phyloP scores from a whole-genome alignment of 2,113 vertebrate genomes.

The Pleuronectes platessa region DNA sequence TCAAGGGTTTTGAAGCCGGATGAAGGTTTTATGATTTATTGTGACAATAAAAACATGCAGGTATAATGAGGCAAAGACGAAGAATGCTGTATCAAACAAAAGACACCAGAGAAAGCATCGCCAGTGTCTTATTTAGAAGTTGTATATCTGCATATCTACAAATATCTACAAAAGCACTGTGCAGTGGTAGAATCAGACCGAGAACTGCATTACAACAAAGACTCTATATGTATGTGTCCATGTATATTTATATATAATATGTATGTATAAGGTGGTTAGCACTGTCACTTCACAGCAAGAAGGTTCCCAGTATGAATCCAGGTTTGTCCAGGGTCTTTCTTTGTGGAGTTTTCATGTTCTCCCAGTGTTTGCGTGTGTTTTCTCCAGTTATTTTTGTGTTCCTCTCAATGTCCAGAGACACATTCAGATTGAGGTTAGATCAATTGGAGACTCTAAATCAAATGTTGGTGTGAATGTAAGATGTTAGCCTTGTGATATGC shows the following conservation, averaged over 20 bases:
- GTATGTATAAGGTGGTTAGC: too few relatives aligned
- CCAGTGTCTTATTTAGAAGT: neutral
- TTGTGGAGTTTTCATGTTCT: too few relatives aligned
- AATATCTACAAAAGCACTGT: constrained; percentile 6
- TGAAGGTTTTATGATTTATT: constrained; percentile 16
- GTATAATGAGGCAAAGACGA: constrained; percentile 39
- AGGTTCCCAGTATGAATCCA: too few relatives aligned
- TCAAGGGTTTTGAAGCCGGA: constrained; percentile 28
- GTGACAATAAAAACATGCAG: constrained; percentile 46
- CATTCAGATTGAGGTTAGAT: too few relatives aligned
- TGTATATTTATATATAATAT: neutral
- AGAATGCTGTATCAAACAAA: constrained; percentile 2
- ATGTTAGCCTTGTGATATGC: too few relatives aligned
- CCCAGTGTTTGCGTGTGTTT: too few relatives aligned
- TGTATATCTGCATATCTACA: constrained; percentile 23
- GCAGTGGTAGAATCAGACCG: neutral
- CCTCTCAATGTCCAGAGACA: too few relatives aligned
- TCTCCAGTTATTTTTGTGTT: too few relatives aligned
- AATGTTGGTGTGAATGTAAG: too few relatives aligned
- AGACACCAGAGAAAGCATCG: neutral
- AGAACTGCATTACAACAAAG: neutral
- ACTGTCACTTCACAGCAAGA: neutral
- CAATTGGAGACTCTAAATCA: too few relatives aligned
- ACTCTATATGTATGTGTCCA: neutral
- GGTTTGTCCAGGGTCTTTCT: too few relatives aligned